Evolutionary conservation across 53 echinoderm and acorn worm genomes (phyloP), one percentile per base, ranked within the genome.

Genomic region (Echinometra lucunter): DNA sequence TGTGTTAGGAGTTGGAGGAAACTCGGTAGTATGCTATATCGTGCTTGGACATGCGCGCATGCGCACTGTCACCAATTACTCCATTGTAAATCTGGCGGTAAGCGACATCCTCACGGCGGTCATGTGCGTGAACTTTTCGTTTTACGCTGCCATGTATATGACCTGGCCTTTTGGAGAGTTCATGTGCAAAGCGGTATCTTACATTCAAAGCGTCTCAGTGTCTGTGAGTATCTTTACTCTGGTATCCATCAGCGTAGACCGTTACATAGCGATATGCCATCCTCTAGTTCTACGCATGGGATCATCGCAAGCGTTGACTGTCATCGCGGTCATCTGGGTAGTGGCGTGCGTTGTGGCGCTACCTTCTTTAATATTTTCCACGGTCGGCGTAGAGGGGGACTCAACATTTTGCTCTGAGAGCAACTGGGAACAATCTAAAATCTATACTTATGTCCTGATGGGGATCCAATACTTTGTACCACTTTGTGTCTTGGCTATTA

Each of bases 1-100:
- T 44, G 85, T 99, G 23, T 92, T 99, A 1, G 99, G 98, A 4
- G 95, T 98, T 47, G 98, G 96, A 38, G 99, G 99, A 44, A 99
- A 99, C 28, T 95, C 96, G 6, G 95, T 98, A 66, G 97, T 99
- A 35, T 98, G 98, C 67, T 99, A 99, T 78, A 99, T 99, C 13
- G 98, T 99, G 15, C 96, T 99, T 7, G 98, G 99, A 37, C 96
- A 99, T 45, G 82, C 94, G 60, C 95, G 98, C 6, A 99, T 99
- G 99, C 96, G 99, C 27, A 99, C 99, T 4, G 98, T 98, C 4
- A 99, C 99, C 1, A 99, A 99, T 91, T 99, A 99, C 89, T 99
- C 97, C 47, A 98, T 99, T 57, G 99, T 99, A 35, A 99, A 99
- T 66, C 57, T 99, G 17, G 99, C 99, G 19, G 95, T 99, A 15